These are phyloP conservation scores for Euleptes europaea DNA, from an alignment of 2,113 vertebrate genomes.

Conservation along the genomic window DNA sequence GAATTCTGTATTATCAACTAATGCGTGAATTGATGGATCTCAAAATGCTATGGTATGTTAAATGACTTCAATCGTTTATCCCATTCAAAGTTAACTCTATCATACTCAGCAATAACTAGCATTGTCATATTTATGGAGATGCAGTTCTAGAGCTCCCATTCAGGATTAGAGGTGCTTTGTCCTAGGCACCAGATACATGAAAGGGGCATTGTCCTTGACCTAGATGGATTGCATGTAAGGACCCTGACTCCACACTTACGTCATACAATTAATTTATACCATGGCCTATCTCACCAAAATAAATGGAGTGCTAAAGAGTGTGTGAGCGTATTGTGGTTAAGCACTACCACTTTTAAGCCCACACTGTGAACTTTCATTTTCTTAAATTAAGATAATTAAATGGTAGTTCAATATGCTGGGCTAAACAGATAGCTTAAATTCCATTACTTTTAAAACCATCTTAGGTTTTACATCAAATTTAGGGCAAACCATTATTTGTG, in stretches of 20 bases:
- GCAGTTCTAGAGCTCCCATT: neutral
- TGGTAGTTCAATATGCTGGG: neutral
- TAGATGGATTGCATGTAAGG: neutral
- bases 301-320: neutral
- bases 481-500: neutral
- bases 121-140: neutral
- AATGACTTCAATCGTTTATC: neutral
- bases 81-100: neutral
- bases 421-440: neutral
- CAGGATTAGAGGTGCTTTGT: neutral
- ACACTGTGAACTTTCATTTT: neutral
- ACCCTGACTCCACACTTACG: slow-evolving; percentile 2
- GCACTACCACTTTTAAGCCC: neutral
- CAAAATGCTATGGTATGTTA: neutral
- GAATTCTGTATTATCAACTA: neutral
- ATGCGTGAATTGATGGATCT: neutral
- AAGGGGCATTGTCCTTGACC: neutral
- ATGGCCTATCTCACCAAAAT: neutral
- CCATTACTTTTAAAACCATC: neutral
- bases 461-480: neutral
- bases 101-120: slow-evolving; percentile 4
- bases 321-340: neutral
- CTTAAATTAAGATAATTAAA: neutral
- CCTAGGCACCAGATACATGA: neutral
- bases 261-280: neutral